Base-by-base conservation (phyloP, 35 echinoderm and acorn worm species). In the Acanthaster planci region DNA sequence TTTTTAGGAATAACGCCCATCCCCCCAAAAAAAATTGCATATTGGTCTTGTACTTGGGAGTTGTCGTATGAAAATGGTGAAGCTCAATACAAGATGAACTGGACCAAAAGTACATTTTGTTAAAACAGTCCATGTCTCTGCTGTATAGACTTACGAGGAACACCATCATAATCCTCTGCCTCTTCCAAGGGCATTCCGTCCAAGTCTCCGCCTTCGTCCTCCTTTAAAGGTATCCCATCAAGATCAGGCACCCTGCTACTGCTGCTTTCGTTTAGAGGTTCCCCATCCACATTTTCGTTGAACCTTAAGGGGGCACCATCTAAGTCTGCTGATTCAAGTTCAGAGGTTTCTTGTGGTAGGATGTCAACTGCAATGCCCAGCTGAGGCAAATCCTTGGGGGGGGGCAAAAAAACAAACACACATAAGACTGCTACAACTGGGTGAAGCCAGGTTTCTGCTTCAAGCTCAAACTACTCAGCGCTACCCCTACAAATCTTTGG, bases 111-210 rank as follows among this genome's bases (percentile, higher is more conserved):
- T 38, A 35, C 14, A 38, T 26, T 80, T 80, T 80, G 37, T n/a
- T 51, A 23, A 52, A 15, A 1, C 6, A 47, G 4, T 47, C 42
- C 42, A 47, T 12, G 42, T 47, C 12, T 47, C 4, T 47, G 4
- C 42, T 4, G 42, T 47, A 47, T 47, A 5, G 26, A 90, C 88
- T 90, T 84, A 97, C 94, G n/a, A 57, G 94, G 94, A n/a, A 79
- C 91, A 47, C 94, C 94, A 85, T 97, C 94, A 75, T 93, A 38
- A 34, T 97, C 94, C 56, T 79, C 77, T 5, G 53, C 60, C 6
- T 83, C 87, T 16, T 72, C 79, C 15, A 97, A 38, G 21, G 94
- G 94, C 14, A 90, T 12, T 3, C 94, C 94, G 85, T 97, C 94
- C 5, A 97, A n/a, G 37, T 97, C 94, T 0, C 21, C 21, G 21